Conservation (phyloP, 2,888 invertebrate species). For the Brachypterus glaber region DNA sequence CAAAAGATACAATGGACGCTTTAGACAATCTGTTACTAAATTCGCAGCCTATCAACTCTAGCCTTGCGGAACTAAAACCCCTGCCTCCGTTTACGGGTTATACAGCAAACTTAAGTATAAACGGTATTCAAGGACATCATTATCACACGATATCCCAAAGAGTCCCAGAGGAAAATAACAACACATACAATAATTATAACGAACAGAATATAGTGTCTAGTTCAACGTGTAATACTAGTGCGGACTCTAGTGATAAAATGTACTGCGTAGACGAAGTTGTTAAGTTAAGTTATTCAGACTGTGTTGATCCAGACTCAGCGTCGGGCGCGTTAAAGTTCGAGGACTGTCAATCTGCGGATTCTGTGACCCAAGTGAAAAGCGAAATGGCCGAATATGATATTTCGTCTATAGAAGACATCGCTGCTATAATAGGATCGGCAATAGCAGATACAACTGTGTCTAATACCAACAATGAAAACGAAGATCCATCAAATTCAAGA, state of each 20-base stretch:
- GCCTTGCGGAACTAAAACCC: constrained; percentile 73
- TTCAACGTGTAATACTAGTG: constrained; percentile 53
- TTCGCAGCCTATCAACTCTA: constrained; percentile 46
- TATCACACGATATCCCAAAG: constrained; percentile 76
- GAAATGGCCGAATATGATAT: constrained; percentile 57
- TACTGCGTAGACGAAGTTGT: constrained; percentile 45
- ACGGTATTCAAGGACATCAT: constrained; percentile 80
- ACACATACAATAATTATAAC: constrained; percentile 44
- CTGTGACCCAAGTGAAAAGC: constrained; percentile 43
- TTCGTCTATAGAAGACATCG: constrained; percentile 71
- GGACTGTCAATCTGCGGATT: constrained; percentile 43
- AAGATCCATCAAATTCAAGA: constrained; percentile 63
- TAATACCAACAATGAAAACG: constrained; percentile 51
- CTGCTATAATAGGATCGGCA: constrained; percentile 78
- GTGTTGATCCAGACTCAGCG: constrained; percentile 48
- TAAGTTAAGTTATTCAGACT: constrained; percentile 41
- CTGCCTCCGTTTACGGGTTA: constrained; percentile 81
- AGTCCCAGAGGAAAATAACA: constrained; percentile 66
- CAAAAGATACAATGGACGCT: constrained; percentile 50
- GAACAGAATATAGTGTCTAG: constrained; percentile 68
- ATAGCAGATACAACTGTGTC: constrained; percentile 83
- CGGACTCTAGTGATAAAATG: constrained; percentile 39
- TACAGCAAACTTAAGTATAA: constrained; percentile 77
- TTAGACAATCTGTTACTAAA: constrained; percentile 54
- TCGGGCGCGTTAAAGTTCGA: constrained; percentile 44